Evolutionary conservation across 2,113 vertebrate genomes (phyloP), one percentile per base, ranked within the genome.

Genomic region (Oncorhynchus mykiss): DNA sequence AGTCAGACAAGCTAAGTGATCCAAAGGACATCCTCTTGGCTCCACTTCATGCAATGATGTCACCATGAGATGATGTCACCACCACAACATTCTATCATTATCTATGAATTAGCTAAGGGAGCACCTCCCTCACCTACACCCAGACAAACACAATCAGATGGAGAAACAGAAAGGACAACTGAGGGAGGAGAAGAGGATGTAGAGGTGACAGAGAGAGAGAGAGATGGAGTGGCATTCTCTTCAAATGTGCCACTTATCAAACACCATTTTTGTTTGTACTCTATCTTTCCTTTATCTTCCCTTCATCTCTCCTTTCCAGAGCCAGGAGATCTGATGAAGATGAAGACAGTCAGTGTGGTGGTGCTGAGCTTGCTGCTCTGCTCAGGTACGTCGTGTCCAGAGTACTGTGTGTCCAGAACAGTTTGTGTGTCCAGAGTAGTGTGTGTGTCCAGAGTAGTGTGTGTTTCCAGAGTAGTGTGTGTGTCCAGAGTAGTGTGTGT

Each of bases 291-390:
- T 45, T 67, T 13, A 31, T 78, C 1, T 70, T 31, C 16, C 51
- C 51, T 54, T 54, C 51, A 18, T 54, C 24, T 34, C 54, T 73
- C 69, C 71, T 60, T 70, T 84, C 2, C 22, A 90, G 86, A 70
- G n/a, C 2, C 65, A 48, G 64, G 51, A 77, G 48, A 86, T 73
- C 60, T 71, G 13, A 67, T 64, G 82, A 92, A 24, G 72, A 93
- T 93, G 92, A 77, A 51, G 83, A 57, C 68, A 62, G 70, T 85
- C 70, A 71, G 60, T 71, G 71, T 83, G 68, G 49, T 92, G 5
- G 7, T 31, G 3, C 73, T 93, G 51, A 83, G 85, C 57, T 13
- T 92, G 76, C 84, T 94, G 82, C 79, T 93, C 70, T 71, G 79
- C 71, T 72, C 81, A 81, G 93, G 93, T 94, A 87, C 59, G 87